phyloP scores from a whole-genome alignment of 2,888 invertebrate species.

The Phortica okadai region DNA sequence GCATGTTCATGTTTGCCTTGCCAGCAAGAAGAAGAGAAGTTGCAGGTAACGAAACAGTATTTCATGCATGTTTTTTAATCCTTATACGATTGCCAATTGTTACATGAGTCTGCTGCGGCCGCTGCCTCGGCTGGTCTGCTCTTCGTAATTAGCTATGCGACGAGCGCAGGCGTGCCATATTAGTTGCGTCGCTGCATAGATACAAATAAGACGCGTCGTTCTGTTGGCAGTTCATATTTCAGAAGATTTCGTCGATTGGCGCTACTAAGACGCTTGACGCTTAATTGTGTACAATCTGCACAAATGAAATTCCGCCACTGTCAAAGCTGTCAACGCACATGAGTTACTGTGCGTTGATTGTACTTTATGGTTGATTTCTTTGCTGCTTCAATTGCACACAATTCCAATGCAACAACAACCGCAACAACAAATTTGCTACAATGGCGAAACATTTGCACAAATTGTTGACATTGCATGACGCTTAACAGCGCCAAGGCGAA shows the following conservation, averaged over 20 bases:
- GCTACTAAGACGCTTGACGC: constrained; percentile 41
- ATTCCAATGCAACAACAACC: constrained; percentile 30
- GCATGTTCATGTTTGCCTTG: constrained; percentile 39
- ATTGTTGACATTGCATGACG: constrained; percentile 48
- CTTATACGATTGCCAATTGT: background rate
- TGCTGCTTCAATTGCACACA: constrained; percentile 42
- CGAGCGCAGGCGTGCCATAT: background rate
- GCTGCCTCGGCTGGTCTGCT: background rate
- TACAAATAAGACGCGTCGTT: background rate
- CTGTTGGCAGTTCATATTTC: too few relatives aligned
- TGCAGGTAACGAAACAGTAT: constrained; percentile 26
- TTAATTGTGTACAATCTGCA: constrained; percentile 50
- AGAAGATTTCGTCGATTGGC: too few relatives aligned
- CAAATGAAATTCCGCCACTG: constrained; percentile 24
- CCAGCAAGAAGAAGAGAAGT: background rate
- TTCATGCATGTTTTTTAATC: constrained; percentile 9
- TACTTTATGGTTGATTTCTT: constrained; percentile 64
- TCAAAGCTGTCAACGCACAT: constrained; percentile 59
- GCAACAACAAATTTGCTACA: constrained; percentile 33
- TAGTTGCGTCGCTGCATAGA: background rate
- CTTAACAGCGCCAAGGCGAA: background rate
- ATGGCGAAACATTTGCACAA: constrained; percentile 50
- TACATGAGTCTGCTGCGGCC: background rate
- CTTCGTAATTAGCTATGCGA: constrained; percentile 12
- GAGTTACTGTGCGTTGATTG: constrained; percentile 70